These are phyloP conservation scores for Oikopleura albicans DNA, from an alignment of 23 tunicate species.

Conservation along the genomic window DNA sequence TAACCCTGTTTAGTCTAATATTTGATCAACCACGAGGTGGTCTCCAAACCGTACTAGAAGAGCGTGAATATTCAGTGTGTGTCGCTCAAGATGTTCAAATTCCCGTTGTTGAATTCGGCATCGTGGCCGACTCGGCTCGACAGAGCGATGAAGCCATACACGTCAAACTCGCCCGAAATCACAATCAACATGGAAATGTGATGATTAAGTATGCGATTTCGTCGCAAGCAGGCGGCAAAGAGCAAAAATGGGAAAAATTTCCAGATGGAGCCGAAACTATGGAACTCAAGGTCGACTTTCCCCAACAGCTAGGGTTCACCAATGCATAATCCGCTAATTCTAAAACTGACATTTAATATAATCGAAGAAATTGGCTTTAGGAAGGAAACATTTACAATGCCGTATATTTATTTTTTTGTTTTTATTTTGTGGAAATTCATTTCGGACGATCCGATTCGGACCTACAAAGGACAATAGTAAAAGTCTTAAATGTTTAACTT, in stretches of 20 bases:
- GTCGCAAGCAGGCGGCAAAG: not conserved
- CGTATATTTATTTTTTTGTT: too few species aligned
- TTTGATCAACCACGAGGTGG: slow-evolving; percentile 11
- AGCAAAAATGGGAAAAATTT: not conserved
- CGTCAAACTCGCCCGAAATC: not conserved
- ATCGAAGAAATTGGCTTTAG: too few species aligned
- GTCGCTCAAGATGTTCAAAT: slow-evolving; percentile 3
- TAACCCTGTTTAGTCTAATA: too few species aligned
- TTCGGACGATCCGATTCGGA: too few species aligned
- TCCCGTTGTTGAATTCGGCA: not conserved
- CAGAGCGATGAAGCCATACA: not conserved
- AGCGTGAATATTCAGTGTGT: not conserved
- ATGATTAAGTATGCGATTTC: not conserved
- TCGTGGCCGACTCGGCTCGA: too few species aligned
- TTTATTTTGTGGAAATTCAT: too few species aligned
- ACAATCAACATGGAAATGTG: not conserved
- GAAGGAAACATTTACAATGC: too few species aligned
- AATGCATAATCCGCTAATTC: too few species aligned
- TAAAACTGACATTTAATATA: too few species aligned
- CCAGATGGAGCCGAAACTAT: not conserved
- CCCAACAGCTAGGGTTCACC: too few species aligned
- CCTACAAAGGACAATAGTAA: too few species aligned
- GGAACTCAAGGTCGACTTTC: not conserved
- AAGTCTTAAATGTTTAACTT: too few species aligned
- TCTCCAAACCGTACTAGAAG: not conserved